A percentile compares a stretch with the other conserved stretches of the same genome.
Conservation (phyloP, 2,113 vertebrate species). For the Speoplatyrhinus poulsoni region DNA sequence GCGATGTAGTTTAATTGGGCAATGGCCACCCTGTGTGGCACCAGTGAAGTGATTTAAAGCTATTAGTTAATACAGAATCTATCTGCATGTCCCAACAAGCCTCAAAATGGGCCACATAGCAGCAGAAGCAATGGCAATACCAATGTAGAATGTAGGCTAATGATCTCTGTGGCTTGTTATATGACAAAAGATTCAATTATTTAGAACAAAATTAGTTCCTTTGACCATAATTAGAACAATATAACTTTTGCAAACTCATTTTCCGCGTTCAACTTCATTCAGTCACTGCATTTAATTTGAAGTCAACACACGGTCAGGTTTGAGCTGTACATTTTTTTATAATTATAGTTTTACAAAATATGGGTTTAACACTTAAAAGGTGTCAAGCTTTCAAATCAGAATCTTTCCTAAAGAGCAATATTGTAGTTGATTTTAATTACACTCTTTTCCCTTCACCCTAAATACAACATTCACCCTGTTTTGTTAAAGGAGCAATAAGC, state of each 20-base stretch:
- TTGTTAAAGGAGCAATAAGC: not conserved
- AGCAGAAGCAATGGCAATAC: slow-evolving; percentile 67
- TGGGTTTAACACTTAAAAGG: too few species aligned
- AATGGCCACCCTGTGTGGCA: slow-evolving; percentile 25
- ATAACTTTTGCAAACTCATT: slow-evolving; percentile 74
- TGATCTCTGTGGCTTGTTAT: slow-evolving; percentile 67
- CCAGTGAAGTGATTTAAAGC: slow-evolving; percentile 42
- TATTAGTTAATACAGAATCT: slow-evolving; percentile 44
- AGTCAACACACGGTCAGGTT: slow-evolving; percentile 45
- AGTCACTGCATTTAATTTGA: slow-evolving; percentile 59
- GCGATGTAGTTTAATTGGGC: slow-evolving; percentile 30
- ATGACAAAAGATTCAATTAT: slow-evolving; percentile 74
- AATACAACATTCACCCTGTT: not conserved
- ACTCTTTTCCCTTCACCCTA: not conserved
- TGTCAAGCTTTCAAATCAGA: not conserved
- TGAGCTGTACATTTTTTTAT: slow-evolving; percentile 15
- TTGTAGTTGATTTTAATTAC: too few species aligned
- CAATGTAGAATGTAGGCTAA: slow-evolving; percentile 73
- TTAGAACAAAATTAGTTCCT: slow-evolving; percentile 76
- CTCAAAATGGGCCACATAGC: slow-evolving; percentile 63
- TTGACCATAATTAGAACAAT: slow-evolving; percentile 75
- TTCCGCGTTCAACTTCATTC: slow-evolving; percentile 66
- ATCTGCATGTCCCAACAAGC: slow-evolving; percentile 29
- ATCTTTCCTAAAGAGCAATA: not conserved
- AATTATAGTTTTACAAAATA: too few species aligned